These are phyloP conservation scores for Zosterops pallidus DNA, from an alignment of 2,113 vertebrate species.

Conservation along the genomic window DNA sequence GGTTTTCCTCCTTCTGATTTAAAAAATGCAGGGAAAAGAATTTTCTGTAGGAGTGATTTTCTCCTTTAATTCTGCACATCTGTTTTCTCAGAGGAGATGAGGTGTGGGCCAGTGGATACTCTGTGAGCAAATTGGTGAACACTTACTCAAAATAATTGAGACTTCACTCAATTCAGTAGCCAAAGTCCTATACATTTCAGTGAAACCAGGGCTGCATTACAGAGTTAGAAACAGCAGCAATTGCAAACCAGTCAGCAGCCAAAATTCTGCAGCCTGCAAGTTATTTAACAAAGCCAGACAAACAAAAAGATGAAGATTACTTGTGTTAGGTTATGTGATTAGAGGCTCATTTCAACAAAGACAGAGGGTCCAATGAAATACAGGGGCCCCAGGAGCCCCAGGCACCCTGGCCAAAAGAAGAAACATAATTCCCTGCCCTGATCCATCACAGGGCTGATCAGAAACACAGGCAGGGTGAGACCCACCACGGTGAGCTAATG, in stretches of 20 bases:
- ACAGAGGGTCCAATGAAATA: too few species aligned
- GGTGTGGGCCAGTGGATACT: not conserved
- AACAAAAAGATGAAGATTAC: not conserved
- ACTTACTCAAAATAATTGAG: not conserved
- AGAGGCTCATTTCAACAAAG: not conserved
- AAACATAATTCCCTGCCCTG: not conserved
- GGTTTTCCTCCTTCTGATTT: not conserved
- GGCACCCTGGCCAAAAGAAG: not conserved
- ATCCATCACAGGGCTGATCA: not conserved
- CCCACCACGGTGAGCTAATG: rapidly evolving
- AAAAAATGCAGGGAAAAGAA: not conserved
- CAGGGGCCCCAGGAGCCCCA: not conserved
- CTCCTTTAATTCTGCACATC: not conserved
- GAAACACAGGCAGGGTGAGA: not conserved
- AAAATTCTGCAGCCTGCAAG: not conserved
- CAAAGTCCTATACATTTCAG: not conserved
- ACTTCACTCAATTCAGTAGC: not conserved
- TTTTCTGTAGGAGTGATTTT: not conserved
- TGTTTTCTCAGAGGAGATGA: not conserved
- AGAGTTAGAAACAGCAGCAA: not conserved
- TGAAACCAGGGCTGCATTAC: not conserved
- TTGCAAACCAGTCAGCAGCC: not conserved
- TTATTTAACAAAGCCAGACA: not conserved
- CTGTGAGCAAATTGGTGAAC: not conserved
- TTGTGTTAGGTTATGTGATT: not conserved